Evolutionary conservation across 1,140 invertebrate species (phyloP).

Genomic region (Drosophila paulistorum): DNA sequence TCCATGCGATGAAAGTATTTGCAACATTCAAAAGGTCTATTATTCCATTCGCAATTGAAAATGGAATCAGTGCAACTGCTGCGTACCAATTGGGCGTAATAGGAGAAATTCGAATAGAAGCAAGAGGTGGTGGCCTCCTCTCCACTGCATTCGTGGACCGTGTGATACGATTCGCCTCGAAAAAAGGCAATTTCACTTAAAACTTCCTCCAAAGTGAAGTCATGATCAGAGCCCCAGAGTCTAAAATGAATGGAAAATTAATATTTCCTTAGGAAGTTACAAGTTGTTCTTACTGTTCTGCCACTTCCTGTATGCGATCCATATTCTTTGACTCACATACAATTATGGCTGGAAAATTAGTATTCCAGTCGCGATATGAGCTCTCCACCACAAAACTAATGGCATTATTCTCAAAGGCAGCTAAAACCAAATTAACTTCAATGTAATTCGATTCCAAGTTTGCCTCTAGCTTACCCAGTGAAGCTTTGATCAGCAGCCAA

Average conservation of each 20-base stretch:
- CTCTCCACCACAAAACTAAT: slow-evolving; percentile 89
- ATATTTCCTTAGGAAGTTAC: not conserved
- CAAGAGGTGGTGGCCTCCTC: slow-evolving; percentile 84
- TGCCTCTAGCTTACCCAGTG: slow-evolving; percentile 81
- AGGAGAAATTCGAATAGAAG: slow-evolving; percentile 84
- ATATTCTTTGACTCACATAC: slow-evolving; percentile 87
- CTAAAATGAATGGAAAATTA: slow-evolving; percentile 69
- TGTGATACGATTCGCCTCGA: slow-evolving; percentile 87
- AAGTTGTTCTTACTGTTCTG: slow-evolving; percentile 84
- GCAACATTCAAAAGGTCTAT: slow-evolving; percentile 86
- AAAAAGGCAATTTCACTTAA: slow-evolving; percentile 88
- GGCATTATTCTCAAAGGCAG: slow-evolving; percentile 83
- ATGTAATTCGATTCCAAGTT: not conserved
- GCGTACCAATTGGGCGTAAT: slow-evolving; percentile 85
- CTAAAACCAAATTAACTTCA: slow-evolving; percentile 31
- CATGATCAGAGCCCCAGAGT: slow-evolving; percentile 86
- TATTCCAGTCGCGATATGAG: slow-evolving; percentile 88
- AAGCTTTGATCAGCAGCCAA: slow-evolving; percentile 85
- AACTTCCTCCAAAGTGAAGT: slow-evolving; percentile 88
- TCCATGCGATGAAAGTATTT: slow-evolving; percentile 86
- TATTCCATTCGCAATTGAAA: slow-evolving; percentile 86
- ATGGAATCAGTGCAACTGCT: slow-evolving; percentile 85
- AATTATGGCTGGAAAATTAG: slow-evolving; percentile 87
- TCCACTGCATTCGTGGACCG: slow-evolving; percentile 86
- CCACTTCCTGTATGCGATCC: slow-evolving; percentile 85